Evolutionary conservation across 2,797 vertebrate species (phyloP).

Genomic region (Menidia menidia): DNA sequence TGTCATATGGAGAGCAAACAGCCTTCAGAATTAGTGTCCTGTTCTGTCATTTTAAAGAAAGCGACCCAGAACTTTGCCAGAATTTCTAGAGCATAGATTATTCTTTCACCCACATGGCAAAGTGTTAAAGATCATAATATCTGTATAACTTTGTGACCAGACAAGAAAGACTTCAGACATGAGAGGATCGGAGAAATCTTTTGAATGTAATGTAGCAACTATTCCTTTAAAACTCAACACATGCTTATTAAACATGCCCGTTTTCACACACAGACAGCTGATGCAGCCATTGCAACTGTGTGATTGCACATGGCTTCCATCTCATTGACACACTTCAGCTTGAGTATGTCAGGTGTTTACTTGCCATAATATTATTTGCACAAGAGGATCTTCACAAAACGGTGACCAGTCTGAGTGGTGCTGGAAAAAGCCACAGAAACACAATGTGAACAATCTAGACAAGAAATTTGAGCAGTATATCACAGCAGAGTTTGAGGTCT

Average conservation of each 20-base stretch:
- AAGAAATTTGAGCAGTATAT: slow-evolving; percentile 38
- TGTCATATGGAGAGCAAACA: too few relatives aligned
- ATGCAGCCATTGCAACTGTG: neutral
- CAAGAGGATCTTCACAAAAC: slow-evolving; percentile 8
- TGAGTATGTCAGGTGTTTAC: slow-evolving; percentile 25
- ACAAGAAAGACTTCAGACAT: neutral
- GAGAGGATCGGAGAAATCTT: neutral
- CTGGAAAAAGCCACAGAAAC: slow-evolving; percentile 20
- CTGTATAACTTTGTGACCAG: neutral
- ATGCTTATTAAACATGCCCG: slow-evolving; percentile 3
- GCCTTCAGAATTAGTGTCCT: neutral
- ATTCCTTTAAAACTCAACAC: slow-evolving; percentile 13
- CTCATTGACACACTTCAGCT: slow-evolving; percentile 22
- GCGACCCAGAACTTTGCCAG: neutral
- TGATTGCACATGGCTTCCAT: slow-evolving; percentile 25
- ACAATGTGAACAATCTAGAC: slow-evolving; percentile 22
- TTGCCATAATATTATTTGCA: slow-evolving; percentile 18
- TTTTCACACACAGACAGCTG: slow-evolving; percentile 8
- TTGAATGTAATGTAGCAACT: neutral
- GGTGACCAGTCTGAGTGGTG: slow-evolving; percentile 5
- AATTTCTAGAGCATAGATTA: neutral
- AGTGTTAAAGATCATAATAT: neutral
- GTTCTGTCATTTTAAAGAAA: neutral
- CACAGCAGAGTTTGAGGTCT: slow-evolving; percentile 29
- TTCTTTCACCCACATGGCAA: too few relatives aligned